Evolutionary conservation across 2,797 vertebrate genomes (phyloP), one percentile per base, ranked within the genome.

Genomic region (Aselliscus stoliczkanus): DNA sequence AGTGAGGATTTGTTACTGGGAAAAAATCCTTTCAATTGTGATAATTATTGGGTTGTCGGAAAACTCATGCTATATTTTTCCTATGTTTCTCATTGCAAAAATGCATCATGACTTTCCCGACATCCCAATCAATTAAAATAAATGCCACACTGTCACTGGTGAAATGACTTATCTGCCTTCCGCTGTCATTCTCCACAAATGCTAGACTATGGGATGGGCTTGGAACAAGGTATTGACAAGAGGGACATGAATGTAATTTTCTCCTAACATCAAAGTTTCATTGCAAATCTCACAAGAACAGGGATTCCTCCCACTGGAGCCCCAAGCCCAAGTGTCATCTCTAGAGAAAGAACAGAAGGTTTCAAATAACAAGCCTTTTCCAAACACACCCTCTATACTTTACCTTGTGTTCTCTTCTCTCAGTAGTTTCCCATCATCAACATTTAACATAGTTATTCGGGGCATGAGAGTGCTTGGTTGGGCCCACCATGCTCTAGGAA

Each of bases 51-150:
- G n/a, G n/a, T n/a, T n/a, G n/a, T n/a, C n/a, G n/a, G n/a, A n/a
- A n/a, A n/a, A n/a, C n/a, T n/a, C n/a, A n/a, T n/a, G n/a, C n/a
- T n/a, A n/a, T n/a, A n/a, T n/a, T n/a, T n/a, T n/a, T n/a, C n/a
- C n/a, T n/a, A n/a, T n/a, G n/a, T n/a, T n/a, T n/a, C n/a, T n/a
- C n/a, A n/a, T n/a, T n/a, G n/a, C n/a, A n/a, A n/a, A n/a, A n/a
- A n/a, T n/a, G n/a, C n/a, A n/a, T n/a, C n/a, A n/a, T n/a, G n/a
- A n/a, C n/a, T n/a, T n/a, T n/a, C n/a, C n/a, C n/a, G n/a, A n/a
- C n/a, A n/a, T n/a, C n/a, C n/a, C n/a, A n/a, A n/a, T n/a, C n/a
- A 90, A 81, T 64, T 87, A 90, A 83, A 89, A 93, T 4, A 39
- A 88, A 37, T 21, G 21, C 25, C 2, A 15, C 7, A 5, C 25